These are phyloP conservation scores for Platerodrilus igneus DNA, from an alignment of 2,888 invertebrate genomes.

Conservation along the genomic window DNA sequence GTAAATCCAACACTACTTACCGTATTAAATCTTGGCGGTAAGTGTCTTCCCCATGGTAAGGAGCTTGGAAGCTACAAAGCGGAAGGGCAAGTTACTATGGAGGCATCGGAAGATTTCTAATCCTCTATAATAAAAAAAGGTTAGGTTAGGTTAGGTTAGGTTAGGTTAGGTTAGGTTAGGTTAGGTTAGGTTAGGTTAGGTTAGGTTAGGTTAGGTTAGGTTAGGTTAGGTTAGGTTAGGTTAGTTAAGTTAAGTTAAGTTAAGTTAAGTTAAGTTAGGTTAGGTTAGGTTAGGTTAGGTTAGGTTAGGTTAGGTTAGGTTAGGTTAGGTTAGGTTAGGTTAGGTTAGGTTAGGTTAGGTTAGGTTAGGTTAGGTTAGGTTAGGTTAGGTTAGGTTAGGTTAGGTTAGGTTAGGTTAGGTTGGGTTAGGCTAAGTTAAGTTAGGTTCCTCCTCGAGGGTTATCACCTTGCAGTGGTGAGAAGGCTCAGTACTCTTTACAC, in stretches of 20 bases:
- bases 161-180: slow-evolving; percentile 26
- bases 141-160: slow-evolving; percentile 24
- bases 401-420: slow-evolving; percentile 8
- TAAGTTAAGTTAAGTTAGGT: slow-evolving; percentile 25
- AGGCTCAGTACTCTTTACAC: too few species aligned
- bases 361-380: slow-evolving; percentile 7
- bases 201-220: slow-evolving; percentile 26
- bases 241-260: slow-evolving; percentile 25
- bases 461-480: too few species aligned
- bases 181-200: slow-evolving; percentile 27
- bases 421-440: too few species aligned
- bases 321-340: slow-evolving; percentile 17
- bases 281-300: slow-evolving; percentile 24
- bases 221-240: slow-evolving; percentile 27
- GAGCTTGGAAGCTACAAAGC: too few species aligned
- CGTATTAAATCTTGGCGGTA: too few species aligned
- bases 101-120: too few species aligned
- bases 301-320: slow-evolving; percentile 20
- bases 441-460: too few species aligned
- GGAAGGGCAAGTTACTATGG: too few species aligned
- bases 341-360: slow-evolving; percentile 19
- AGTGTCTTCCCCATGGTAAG: too few species aligned
- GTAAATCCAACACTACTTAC: too few species aligned
- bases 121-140: too few species aligned
- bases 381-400: slow-evolving; percentile 9